A percentile compares a stretch with the other conserved stretches of the same genome.
These are phyloP conservation scores for Phyllotreta cruciferae DNA, from an alignment of 2,888 invertebrate genomes.

Conservation along the genomic window DNA sequence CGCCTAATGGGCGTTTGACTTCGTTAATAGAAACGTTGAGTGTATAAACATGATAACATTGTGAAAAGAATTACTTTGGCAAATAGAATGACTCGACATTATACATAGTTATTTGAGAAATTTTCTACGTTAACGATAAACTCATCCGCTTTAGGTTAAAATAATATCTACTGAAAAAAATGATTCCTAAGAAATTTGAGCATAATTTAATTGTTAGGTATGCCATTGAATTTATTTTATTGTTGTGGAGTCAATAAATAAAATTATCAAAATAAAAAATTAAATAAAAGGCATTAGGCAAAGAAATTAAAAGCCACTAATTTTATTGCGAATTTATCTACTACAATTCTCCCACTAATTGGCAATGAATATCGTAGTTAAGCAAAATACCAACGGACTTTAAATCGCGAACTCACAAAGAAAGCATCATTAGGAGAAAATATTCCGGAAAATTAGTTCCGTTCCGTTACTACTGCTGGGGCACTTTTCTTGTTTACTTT, in stretches of 20 bases:
- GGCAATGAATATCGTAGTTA: slow-evolving; percentile 17
- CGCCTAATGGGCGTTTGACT: slow-evolving; percentile 33
- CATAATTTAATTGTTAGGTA: too few relatives aligned
- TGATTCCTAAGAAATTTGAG: too few relatives aligned
- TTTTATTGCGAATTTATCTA: too few relatives aligned
- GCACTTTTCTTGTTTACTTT: slow-evolving; percentile 20
- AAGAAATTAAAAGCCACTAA: too few relatives aligned
- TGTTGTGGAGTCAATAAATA: too few relatives aligned
- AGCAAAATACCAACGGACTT: slow-evolving; percentile 13
- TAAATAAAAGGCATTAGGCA: too few relatives aligned
- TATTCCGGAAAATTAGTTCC: slow-evolving; percentile 19
- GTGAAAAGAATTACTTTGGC: slow-evolving; percentile 33
- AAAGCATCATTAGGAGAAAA: slow-evolving; percentile 11
- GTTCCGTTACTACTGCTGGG: slow-evolving; percentile 8
- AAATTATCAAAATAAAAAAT: too few relatives aligned
- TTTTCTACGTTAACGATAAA: too few relatives aligned
- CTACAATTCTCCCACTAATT: slow-evolving; percentile 6
- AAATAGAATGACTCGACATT: slow-evolving; percentile 35
- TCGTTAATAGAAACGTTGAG: slow-evolving; percentile 35
- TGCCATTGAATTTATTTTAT: too few relatives aligned
- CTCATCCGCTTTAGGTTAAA: too few relatives aligned
- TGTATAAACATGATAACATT: slow-evolving; percentile 37
- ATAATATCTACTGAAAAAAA: too few relatives aligned
- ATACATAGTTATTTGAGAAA: slow-evolving; percentile 14
- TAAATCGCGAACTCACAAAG: slow-evolving; percentile 12